These are phyloP conservation scores for Chionomys nivalis DNA, from an alignment of 2,113 vertebrate species.

Conservation along the genomic window DNA sequence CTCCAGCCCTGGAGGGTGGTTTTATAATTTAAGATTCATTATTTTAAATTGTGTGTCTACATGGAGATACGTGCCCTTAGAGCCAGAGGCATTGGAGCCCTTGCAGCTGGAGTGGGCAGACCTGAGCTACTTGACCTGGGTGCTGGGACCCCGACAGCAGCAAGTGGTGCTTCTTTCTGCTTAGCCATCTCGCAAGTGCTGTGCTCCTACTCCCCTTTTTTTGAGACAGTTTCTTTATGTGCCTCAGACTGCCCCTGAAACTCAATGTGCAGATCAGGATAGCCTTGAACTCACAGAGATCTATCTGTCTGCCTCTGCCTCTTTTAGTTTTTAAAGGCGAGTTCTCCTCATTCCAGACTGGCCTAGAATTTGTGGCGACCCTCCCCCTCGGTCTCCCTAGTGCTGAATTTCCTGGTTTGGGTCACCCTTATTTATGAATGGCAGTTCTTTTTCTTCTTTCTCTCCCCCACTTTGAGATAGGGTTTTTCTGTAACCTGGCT, in stretches of 20 bases:
- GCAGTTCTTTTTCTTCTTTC: neutral
- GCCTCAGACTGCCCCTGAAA: no score
- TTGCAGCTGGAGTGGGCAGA: neutral
- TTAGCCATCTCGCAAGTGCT: neutral
- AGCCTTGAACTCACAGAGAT: no score
- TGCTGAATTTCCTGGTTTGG: neutral
- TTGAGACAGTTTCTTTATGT: neutral
- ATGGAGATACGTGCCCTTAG: neutral
- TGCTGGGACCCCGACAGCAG: neutral
- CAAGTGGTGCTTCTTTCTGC: neutral
- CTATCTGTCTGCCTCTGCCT: no score
- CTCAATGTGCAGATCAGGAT: no score
- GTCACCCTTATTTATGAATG: neutral
- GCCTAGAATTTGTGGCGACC: neutral
- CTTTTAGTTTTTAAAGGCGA: no score
- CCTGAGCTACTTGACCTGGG: neutral
- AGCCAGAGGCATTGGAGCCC: neutral
- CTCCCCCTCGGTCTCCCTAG: neutral
- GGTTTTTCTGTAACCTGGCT: neutral
- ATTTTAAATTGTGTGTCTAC: neutral
- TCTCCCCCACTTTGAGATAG: rapidly evolving
- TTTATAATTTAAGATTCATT: neutral
- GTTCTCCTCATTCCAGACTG: neutral
- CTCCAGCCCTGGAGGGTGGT: neutral
- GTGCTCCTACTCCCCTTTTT: neutral